A percentile compares a stretch with the other conserved stretches of the same genome.
phyloP scores from a whole-genome alignment of 1,140 invertebrate species.

The Lineus longissimus region DNA sequence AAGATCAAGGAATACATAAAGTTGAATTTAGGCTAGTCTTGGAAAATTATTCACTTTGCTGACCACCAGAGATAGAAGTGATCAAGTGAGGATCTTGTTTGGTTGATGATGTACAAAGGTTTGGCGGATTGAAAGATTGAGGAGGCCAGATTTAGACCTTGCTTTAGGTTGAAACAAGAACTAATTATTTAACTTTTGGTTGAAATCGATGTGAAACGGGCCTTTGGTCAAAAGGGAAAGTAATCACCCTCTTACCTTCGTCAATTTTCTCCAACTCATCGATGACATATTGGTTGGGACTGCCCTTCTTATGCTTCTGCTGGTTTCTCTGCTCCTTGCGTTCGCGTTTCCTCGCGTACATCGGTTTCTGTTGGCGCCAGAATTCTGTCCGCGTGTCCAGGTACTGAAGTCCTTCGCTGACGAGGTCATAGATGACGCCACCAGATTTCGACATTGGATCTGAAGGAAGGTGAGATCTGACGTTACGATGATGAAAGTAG shows the following conservation, averaged over 20 bases:
- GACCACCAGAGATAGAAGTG: too few species aligned
- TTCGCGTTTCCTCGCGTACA: conserved; percentile 49
- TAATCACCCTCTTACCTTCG: conserved; percentile 27
- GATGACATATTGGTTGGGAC: conserved; percentile 43
- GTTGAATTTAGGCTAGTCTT: too few species aligned
- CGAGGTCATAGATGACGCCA: conserved; percentile 29
- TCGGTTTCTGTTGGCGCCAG: conserved; percentile 54
- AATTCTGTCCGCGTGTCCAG: conserved; percentile 52
- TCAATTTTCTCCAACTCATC: conserved; percentile 50
- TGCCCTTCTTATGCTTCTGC: conserved; percentile 14
- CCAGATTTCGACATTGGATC: conserved; percentile 34
- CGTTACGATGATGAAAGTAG: too few species aligned
- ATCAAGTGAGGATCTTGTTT: too few species aligned
- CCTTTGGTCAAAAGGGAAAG: too few species aligned
- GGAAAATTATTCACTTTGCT: too few species aligned
- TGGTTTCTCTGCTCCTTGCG: conserved; percentile 23
- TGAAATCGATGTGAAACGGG: too few species aligned
- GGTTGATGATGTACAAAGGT: too few species aligned
- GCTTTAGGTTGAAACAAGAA: too few species aligned
- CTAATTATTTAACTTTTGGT: too few species aligned
- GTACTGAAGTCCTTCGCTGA: conserved; percentile 45
- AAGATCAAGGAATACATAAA: neutral
- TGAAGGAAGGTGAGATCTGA: conserved; percentile 11
- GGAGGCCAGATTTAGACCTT: too few species aligned
- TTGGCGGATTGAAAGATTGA: too few species aligned